Evolutionary conservation across 2,113 vertebrate species (phyloP), one percentile per base, ranked within the genome.

Genomic region (Merops nubicus): DNA sequence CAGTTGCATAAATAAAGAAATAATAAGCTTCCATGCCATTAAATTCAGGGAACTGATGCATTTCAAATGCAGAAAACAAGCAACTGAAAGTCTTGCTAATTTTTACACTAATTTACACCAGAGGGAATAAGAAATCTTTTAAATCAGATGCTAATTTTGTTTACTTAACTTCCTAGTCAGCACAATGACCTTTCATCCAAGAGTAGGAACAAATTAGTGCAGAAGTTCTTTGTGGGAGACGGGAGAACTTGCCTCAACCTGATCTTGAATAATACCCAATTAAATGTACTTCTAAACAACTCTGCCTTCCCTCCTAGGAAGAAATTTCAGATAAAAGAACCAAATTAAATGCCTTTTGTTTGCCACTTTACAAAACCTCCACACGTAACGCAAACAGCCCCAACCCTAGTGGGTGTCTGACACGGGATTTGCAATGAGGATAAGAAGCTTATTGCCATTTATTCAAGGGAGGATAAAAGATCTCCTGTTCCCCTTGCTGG

Each of bases 141-240:
- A 96, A 97, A 97, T 96, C 92, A 95, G 93, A 96, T 97, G 97
- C 92, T 97, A 96, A 97, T 97, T 97, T 95, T 97, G 95, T 97
- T 97, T 97, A 95, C 84, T 97, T 97, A 96, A 96, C 96, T 95
- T 97, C 67, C 85, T 95, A 93, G 95, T 96, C 93, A 96, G 95
- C 96, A 94, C 86, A 93, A 88, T 92, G 96, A 97, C 97, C 97
- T 97, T 94, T 95, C 93, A 93, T 95, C 92, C 93, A 65, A 5
- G 0, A 94, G 83, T 19, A 94, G 28, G 86, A 95, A 54, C 91
- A 92, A 96, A 97, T 97, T 95, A 94, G 80, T 60, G 81, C 80
- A 34, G 68, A 95, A 96, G 83, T 93, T 96, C 94, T 96, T 96
- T 94, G 94, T 95, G 68, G 91, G 80, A 96, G 84, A 87, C 11